Conservation (phyloP, 2,797 vertebrate genomes). For the Microtus obscurus region DNA sequence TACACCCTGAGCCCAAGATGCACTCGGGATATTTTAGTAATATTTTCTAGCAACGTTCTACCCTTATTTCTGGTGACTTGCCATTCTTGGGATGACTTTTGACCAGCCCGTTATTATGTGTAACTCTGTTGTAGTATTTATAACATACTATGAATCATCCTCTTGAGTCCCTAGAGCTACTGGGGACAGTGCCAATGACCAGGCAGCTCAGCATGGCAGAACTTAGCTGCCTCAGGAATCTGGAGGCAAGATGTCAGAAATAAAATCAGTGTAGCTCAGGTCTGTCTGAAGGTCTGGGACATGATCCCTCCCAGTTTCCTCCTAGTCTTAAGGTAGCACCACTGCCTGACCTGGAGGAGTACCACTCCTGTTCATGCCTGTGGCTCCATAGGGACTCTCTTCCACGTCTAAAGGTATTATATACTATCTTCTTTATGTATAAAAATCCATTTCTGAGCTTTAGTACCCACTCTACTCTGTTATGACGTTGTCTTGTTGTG, state of each 20-base stretch:
- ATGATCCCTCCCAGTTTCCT: background rate
- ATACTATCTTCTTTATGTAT: background rate
- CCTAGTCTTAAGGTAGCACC: background rate
- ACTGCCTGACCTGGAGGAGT: background rate
- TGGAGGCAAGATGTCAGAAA: background rate
- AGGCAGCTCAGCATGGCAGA: background rate
- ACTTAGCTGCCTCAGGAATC: too few relatives aligned
- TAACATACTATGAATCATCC: background rate
- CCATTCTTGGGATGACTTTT: background rate
- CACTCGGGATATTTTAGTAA: background rate
- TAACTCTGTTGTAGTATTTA: background rate
- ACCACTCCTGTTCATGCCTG: background rate
- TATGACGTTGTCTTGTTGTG: background rate
- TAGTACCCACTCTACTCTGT: background rate
- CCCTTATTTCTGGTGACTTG: constrained; percentile 1
- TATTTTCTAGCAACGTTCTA: background rate
- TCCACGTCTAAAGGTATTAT: background rate
- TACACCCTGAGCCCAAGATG: background rate
- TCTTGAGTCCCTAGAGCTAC: background rate
- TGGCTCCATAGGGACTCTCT: background rate
- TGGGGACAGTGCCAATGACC: background rate
- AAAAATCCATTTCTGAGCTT: background rate
- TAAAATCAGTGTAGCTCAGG: background rate
- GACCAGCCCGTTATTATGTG: background rate
- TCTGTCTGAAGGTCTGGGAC: background rate